Conservation (phyloP, 2,797 vertebrate species). For the Dromococcyx pavoninus region DNA sequence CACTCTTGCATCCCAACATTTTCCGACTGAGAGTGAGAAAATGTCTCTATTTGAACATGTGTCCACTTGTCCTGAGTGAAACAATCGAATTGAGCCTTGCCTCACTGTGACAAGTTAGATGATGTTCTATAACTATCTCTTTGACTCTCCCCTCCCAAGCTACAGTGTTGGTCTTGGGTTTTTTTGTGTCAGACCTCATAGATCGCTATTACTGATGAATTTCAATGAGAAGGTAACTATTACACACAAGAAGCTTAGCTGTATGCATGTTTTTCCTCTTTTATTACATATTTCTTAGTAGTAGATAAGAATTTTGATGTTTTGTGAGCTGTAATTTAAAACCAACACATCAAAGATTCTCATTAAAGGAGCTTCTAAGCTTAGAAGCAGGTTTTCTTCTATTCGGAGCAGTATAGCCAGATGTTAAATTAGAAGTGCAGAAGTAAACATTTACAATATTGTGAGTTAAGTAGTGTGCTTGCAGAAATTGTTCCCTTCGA, state of each 20-base stretch:
- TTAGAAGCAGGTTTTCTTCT: not conserved
- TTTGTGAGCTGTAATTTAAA: not conserved
- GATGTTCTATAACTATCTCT: too few relatives aligned
- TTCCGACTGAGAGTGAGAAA: too few relatives aligned
- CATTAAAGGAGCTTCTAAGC: not conserved
- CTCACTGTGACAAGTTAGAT: too few relatives aligned
- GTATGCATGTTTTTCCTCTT: not conserved
- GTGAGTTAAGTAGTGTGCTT: not conserved
- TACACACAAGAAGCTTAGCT: not conserved
- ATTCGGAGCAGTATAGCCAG: not conserved
- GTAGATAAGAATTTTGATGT: not conserved
- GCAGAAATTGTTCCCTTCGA: not conserved
- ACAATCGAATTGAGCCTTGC: too few relatives aligned
- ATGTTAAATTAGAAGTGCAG: not conserved
- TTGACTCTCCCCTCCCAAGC: too few relatives aligned
- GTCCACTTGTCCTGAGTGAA: too few relatives aligned
- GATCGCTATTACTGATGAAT: not conserved
- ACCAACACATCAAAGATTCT: not conserved
- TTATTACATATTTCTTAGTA: not conserved
- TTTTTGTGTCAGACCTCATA: too few relatives aligned
- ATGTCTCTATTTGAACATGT: too few relatives aligned
- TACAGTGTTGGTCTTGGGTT: too few relatives aligned
- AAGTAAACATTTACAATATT: not conserved
- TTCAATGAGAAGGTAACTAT: not conserved
- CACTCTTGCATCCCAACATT: too few relatives aligned